Percentiles rank a stretch among this genome's conserved stretches.
These are phyloP conservation scores for Gonocerus acuteangulatus DNA, from an alignment of 2,888 invertebrate genomes.

Conservation along the genomic window DNA sequence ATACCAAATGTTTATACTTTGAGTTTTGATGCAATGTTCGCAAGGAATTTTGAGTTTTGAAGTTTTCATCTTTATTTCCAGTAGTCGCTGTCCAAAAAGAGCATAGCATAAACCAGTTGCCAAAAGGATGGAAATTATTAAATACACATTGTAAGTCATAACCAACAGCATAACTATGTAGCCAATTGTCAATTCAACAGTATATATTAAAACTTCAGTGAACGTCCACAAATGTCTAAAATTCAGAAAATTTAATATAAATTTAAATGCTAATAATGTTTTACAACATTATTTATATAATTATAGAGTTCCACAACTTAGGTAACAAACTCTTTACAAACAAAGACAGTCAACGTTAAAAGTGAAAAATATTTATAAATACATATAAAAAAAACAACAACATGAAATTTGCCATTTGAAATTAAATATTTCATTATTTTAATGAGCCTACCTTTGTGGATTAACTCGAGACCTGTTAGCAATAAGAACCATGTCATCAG, in stretches of 20 bases:
- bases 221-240: constrained; percentile 19
- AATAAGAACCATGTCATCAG: constrained; percentile 14
- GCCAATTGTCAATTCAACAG: constrained; percentile 14
- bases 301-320: too few species aligned
- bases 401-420: too few species aligned
- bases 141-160: constrained; percentile 27
- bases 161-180: constrained; percentile 26
- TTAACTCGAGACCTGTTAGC: not conserved
- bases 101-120: constrained; percentile 23
- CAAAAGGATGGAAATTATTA: constrained; percentile 8
- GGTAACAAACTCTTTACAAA: too few species aligned
- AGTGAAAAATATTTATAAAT: not conserved
- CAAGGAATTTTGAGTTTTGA: constrained; percentile 26
- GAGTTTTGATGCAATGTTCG: constrained; percentile 16
- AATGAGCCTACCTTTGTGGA: constrained; percentile 3
- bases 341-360: not conserved
- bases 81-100: constrained; percentile 19
- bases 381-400: not conserved
- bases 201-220: constrained; percentile 21
- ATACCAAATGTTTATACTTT: not conserved
- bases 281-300: too few species aligned
- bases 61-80: constrained; percentile 13
- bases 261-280: too few species aligned
- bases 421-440: too few species aligned
- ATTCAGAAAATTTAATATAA: not conserved